Conservation (phyloP, 2,888 invertebrate genomes). For the Meganola albula region DNA sequence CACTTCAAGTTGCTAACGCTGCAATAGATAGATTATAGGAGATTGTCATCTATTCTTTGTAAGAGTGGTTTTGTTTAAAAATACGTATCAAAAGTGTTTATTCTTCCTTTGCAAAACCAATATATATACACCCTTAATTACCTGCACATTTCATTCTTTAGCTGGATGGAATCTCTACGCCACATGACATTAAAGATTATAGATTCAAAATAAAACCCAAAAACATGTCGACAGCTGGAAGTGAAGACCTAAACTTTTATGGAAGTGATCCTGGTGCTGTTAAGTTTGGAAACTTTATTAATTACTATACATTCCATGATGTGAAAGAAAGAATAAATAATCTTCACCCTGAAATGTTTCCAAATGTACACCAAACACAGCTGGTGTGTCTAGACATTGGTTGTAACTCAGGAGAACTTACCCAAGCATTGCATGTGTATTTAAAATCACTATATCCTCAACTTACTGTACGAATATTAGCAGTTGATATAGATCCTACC, state of each 20-base stretch:
- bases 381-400: constrained; percentile 83
- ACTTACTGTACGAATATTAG: constrained; percentile 72
- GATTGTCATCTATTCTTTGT: no score
- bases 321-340: constrained; percentile 81
- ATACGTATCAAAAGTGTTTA: no score
- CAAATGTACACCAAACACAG: constrained; percentile 26
- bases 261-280: constrained; percentile 86
- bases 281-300: constrained; percentile 89
- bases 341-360: constrained; percentile 65
- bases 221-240: no score
- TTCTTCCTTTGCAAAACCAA: no score
- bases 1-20: no score
- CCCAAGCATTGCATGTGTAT: constrained; percentile 75
- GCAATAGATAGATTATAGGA: no score
- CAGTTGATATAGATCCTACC: constrained; percentile 85
- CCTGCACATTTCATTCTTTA: no score
- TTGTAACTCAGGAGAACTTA: constrained; percentile 89
- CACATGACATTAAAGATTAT: no score
- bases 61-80: no score
- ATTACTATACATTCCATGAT: constrained; percentile 90
- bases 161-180: no score
- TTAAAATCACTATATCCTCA: constrained; percentile 57
- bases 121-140: no score
- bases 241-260: constrained; percentile 56
- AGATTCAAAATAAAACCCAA: no score